Evolutionary conservation across 2,888 invertebrate species (phyloP).

Genomic region (Zaprionus obscuricornis): DNA sequence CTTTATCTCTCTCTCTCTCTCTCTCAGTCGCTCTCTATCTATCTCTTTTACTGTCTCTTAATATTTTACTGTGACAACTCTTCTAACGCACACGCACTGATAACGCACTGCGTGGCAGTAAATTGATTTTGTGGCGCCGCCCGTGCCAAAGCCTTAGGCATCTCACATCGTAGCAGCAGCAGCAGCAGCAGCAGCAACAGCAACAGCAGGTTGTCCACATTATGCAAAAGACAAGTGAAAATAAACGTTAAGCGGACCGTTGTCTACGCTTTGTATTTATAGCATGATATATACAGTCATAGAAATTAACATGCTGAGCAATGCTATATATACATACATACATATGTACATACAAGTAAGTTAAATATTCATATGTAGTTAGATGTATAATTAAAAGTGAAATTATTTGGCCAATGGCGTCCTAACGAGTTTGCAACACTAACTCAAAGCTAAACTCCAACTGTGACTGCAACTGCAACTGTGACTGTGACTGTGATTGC

Average conservation of each 20-base stretch:
- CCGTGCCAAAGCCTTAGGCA: constrained; percentile 56
- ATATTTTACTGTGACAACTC: not conserved
- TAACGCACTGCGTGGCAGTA: constrained; percentile 72
- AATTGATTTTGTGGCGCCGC: constrained; percentile 77
- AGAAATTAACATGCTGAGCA: not conserved
- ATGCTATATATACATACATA: not conserved
- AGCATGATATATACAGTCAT: constrained; percentile 21
- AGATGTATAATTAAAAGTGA: constrained; percentile 71
- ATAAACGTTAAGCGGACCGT: constrained; percentile 66
- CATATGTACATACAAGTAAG: not conserved
- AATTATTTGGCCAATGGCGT: constrained; percentile 64
- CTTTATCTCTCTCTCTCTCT: constrained; percentile 1
- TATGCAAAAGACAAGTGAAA: constrained; percentile 77
- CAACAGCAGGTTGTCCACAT: constrained; percentile 59
- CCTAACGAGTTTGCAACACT: constrained; percentile 62
- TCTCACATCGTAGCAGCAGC: constrained; percentile 17
- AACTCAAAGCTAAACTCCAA: constrained; percentile 23
- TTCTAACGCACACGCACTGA: constrained; percentile 47
- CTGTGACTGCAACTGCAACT: constrained; percentile 38
- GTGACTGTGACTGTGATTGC: constrained; percentile 63
- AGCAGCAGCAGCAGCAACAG: constrained; percentile 17
- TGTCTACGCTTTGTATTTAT: constrained; percentile 45
- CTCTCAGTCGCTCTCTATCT: not conserved
- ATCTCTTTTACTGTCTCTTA: not conserved
- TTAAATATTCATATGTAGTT: constrained; percentile 3